Evolutionary conservation across 2,113 vertebrate genomes (phyloP), one percentile per base, ranked within the genome.

Genomic region (Daphoenositta chrysoptera): DNA sequence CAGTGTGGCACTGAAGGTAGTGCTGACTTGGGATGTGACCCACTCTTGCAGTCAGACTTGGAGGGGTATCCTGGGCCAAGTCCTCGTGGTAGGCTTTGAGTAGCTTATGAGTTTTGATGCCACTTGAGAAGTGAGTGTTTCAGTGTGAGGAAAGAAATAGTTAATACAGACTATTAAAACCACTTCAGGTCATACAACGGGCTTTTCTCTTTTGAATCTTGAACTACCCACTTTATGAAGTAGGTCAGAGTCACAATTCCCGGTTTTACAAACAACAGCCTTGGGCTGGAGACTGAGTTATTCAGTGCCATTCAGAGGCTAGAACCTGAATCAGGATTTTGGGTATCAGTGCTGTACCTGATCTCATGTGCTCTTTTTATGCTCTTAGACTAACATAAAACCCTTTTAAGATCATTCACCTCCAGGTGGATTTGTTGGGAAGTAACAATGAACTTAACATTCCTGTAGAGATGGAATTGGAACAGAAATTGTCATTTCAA

Each of bases 21-120:
- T 1, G 2, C n/a, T 2, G 1, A 3, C 56, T 50, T 75, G 37
- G 20, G 10, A 39, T 1, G 2, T 33, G 30, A 35, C 40, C 61
- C 7, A 0, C 39, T 78, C 44, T 79, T 51, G 47, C 2, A 3
- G 22, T 53, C 42, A 56, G 35, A 33, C 33, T n/a, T 45, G 19
- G 39, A 72, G 42, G 4, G 77, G 11, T 64, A 22, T 53, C 69
- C 13, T 21, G 26, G 58, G 60, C 30, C 21, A n/a, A 8, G 31
- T 58, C 39, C 22, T 94, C 16, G 2, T 33, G 13, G 57, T 8
- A 30, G 40, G 10, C 37, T 72, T 60, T 76, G 27, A 71, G 44
- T 40, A 56, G 40, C 40, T 93, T 35, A 5, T 51, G 56, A 40
- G 73, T 69, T 93, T 87, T 1, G 1, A n/a, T 21, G 13, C 12